These are phyloP conservation scores for Calephelis virginiensis DNA, from an alignment of 1,140 invertebrate species.

Conservation along the genomic window DNA sequence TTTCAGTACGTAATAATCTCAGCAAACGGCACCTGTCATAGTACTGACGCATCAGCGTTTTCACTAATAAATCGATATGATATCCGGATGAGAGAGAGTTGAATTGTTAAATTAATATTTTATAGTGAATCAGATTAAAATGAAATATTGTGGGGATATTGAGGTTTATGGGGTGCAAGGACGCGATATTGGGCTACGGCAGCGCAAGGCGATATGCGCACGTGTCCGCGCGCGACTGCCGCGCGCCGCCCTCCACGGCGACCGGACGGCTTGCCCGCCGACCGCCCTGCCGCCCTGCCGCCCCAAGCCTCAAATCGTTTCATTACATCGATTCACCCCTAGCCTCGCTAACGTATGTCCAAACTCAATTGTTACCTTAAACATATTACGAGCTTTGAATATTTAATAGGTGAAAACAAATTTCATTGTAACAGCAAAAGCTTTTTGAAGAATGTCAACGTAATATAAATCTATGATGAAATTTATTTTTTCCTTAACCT, in stretches of 20 bases:
- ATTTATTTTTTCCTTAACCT: no score
- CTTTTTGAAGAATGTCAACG: no score
- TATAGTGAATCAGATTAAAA: neutral
- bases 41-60: conserved; percentile 62
- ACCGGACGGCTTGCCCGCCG: conserved; percentile 39
- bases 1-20: conserved; percentile 48
- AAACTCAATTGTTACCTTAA: conserved; percentile 24
- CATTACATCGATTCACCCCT: conserved; percentile 42
- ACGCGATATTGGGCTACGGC: conserved; percentile 45
- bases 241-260: conserved; percentile 48
- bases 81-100: conserved; percentile 1
- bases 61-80: conserved; percentile 29
- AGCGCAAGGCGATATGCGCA: conserved; percentile 66
- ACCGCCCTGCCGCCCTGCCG: conserved; percentile 30
- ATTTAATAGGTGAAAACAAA: neutral
- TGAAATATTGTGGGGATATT: conserved; percentile 42
- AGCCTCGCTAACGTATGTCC: conserved; percentile 28
- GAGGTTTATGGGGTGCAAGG: conserved; percentile 47
- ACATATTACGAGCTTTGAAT: conserved; percentile 6
- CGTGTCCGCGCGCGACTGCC: conserved; percentile 71
- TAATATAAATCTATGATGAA: no score
- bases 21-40: conserved; percentile 46
- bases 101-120: neutral
- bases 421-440: neutral
- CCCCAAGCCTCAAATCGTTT: conserved; percentile 28